Conservation (phyloP, 1,140 invertebrate species). For the Ostrea edulis region DNA sequence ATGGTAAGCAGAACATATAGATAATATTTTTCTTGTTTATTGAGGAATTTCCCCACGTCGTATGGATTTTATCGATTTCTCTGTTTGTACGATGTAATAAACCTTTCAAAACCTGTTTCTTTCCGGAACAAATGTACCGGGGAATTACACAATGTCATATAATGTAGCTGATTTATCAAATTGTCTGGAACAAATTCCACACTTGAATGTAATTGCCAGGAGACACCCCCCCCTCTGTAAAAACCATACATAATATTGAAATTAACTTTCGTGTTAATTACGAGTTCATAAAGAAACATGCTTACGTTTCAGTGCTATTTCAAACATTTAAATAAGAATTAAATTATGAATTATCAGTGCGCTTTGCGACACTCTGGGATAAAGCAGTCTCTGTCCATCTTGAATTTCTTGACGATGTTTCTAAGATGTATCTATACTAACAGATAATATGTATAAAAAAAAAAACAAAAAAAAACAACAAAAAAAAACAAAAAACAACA, state of each 20-base stretch:
- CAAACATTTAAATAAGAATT: too few relatives aligned
- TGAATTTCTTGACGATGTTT: too few relatives aligned
- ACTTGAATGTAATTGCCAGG: background rate
- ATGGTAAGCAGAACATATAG: background rate
- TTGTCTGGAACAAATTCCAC: background rate
- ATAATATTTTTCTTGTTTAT: background rate
- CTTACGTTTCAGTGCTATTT: too few relatives aligned
- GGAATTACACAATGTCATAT: background rate
- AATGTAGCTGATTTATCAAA: background rate
- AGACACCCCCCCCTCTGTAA: background rate
- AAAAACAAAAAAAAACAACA: too few relatives aligned
- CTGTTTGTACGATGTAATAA: background rate
- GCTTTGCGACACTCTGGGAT: too few relatives aligned
- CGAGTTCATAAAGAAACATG: too few relatives aligned
- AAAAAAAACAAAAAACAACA: too few relatives aligned
- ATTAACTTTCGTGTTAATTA: too few relatives aligned
- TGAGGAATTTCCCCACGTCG: background rate
- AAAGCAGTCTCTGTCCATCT: too few relatives aligned
- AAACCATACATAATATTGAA: background rate
- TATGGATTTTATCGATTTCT: slow-evolving; percentile 23
- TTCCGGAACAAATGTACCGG: background rate
- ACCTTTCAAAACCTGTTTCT: background rate
- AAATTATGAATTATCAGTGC: too few relatives aligned
- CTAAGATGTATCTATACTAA: too few relatives aligned
- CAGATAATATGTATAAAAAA: too few relatives aligned